A percentile compares a stretch with the other conserved stretches of the same genome.
Evolutionary conservation across 64 coral and sea anemone genomes (phyloP).

Genomic region (Cladopsammia gracilis): DNA sequence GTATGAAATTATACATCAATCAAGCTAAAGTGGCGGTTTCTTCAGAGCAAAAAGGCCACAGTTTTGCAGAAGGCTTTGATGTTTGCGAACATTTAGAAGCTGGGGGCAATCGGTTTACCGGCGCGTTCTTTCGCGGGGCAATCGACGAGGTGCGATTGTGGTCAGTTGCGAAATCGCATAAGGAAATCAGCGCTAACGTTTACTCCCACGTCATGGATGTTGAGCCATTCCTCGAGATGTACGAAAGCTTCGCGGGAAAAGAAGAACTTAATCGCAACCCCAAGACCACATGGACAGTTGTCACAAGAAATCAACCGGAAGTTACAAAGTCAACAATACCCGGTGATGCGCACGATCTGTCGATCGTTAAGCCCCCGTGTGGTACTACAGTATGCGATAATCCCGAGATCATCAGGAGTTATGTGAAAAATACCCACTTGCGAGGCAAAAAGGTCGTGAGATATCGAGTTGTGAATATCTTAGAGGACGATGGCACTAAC

Average conservation of each 20-base stretch:
- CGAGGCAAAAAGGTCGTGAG: constrained; percentile 74
- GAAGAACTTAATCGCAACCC: constrained; percentile 13
- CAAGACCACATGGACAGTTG: constrained; percentile 59
- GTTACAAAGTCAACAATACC: constrained; percentile 84
- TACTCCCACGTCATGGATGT: constrained; percentile 46
- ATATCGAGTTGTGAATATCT: constrained; percentile 89
- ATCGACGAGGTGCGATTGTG: constrained; percentile 93
- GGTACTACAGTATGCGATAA: constrained; percentile 96
- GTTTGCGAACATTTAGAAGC: constrained; percentile 83
- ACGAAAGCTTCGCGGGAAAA: constrained; percentile 71
- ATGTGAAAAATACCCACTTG: constrained; percentile 75
- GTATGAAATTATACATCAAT: constrained; percentile 95
- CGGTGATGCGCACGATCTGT: constrained; percentile 86
- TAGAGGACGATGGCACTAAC: constrained; percentile 79
- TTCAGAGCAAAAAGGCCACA: constrained; percentile 83
- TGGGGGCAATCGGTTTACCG: constrained; percentile 75
- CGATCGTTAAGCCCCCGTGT: constrained; percentile 91
- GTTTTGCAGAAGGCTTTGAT: constrained; percentile 82
- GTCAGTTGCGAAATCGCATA: constrained; percentile 87
- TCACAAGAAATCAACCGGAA: constrained; percentile 53
- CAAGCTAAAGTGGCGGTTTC: constrained; percentile 94
- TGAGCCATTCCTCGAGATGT: constrained; percentile 30
- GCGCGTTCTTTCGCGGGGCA: constrained; percentile 79
- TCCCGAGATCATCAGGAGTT: constrained; percentile 93
- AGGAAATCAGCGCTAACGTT: constrained; percentile 67